These are phyloP conservation scores for Triplophysa yarkandensis DNA, from an alignment of 2,797 vertebrate genomes.

Conservation along the genomic window DNA sequence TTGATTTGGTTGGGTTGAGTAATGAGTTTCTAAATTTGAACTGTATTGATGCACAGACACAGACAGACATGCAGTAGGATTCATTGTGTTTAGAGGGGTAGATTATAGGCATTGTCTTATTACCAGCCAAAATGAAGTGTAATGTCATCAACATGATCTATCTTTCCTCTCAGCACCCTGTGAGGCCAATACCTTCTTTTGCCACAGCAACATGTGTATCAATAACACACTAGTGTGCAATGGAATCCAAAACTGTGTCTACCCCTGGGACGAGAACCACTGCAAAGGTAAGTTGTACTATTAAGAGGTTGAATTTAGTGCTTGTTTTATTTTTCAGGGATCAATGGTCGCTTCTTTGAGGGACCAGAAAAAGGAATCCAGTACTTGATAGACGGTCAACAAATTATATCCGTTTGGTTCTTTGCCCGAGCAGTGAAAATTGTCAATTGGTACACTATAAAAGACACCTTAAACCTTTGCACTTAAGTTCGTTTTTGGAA, in stretches of 20 bases:
- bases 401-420: background rate
- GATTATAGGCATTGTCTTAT: constrained; percentile 15
- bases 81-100: constrained; percentile 21
- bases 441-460: background rate
- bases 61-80: constrained; percentile 25
- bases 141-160: constrained; percentile 15
- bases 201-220: constrained; percentile 99
- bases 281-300: constrained; percentile 88
- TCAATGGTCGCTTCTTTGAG: background rate
- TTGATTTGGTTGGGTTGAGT: constrained; percentile 60
- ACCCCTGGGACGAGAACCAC: constrained; percentile 98
- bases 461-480: background rate
- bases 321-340: background rate
- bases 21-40: constrained; percentile 60
- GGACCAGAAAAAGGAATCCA: background rate
- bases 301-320: background rate
- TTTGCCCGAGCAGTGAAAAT: background rate
- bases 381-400: background rate
- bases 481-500: no score
- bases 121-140: constrained; percentile 5
- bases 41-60: constrained; percentile 39
- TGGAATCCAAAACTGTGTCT: constrained; percentile 97
- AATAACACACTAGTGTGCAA: constrained; percentile 98
- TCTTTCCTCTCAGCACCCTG: constrained; percentile 84
- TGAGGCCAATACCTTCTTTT: constrained; percentile 94